phyloP scores from a whole-genome alignment of 2,797 vertebrate species.

The Antrozous pallidus region DNA sequence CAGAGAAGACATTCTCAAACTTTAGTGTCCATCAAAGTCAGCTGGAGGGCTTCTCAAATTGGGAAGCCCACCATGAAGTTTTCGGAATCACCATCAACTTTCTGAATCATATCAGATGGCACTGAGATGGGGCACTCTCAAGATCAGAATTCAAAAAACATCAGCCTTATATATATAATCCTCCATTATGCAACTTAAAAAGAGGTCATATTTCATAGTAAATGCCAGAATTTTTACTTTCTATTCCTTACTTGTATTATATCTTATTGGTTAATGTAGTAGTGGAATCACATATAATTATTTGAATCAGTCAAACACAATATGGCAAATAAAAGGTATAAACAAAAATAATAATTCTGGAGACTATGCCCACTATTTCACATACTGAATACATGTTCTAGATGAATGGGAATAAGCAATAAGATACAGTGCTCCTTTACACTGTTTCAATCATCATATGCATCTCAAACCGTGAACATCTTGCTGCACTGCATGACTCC shows the following conservation, averaged over 20 bases:
- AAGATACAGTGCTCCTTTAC: not conserved
- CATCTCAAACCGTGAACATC: constrained; percentile 8
- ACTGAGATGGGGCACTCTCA: not conserved
- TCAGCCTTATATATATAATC: not conserved
- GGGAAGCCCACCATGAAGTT: not conserved
- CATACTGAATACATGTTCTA: not conserved
- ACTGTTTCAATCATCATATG: not conserved
- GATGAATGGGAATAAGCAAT: not conserved
- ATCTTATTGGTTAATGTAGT: not conserved
- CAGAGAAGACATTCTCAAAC: not conserved
- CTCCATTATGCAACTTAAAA: not conserved
- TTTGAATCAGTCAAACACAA: not conserved
- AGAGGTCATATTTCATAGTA: not conserved
- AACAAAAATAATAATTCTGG: not conserved
- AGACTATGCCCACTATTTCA: not conserved
- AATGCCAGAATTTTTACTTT: not conserved
- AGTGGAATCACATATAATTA: not conserved
- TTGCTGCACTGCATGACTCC: not conserved
- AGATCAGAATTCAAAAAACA: constrained; percentile 25
- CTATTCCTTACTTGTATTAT: not conserved
- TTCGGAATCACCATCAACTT: not conserved
- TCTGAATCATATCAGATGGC: not conserved
- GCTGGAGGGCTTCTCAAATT: not conserved
- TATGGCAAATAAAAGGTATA: not conserved
- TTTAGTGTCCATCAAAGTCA: not conserved